phyloP scores from a whole-genome alignment of 2,113 vertebrate species.

The Toxotes chatareus region DNA sequence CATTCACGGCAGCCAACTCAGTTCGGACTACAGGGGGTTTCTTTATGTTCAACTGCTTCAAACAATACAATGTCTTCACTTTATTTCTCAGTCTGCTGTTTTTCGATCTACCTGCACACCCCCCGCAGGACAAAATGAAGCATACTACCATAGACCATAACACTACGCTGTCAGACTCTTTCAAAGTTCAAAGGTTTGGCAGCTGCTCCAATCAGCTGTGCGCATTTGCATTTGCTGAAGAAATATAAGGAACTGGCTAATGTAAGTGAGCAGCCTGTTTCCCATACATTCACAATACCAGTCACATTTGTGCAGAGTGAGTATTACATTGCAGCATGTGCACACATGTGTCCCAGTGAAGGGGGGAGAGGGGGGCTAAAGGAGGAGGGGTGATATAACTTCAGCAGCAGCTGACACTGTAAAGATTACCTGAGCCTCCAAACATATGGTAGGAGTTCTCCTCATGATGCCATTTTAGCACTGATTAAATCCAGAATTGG shows the following conservation, averaged over 20 bases:
- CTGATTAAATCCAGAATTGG: constrained; percentile 68
- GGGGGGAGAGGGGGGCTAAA: not conserved
- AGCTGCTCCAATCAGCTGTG: constrained; percentile 23
- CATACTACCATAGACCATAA: not conserved
- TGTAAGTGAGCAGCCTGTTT: constrained; percentile 7
- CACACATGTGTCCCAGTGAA: constrained; percentile 27
- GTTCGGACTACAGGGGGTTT: constrained; percentile 38
- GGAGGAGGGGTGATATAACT: constrained; percentile 33
- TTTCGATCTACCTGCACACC: not conserved
- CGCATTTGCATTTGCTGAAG: constrained; percentile 23
- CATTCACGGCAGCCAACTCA: constrained; percentile 50
- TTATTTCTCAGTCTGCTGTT: constrained; percentile 21
- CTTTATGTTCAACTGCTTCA: constrained; percentile 33
- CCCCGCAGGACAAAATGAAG: constrained; percentile 6
- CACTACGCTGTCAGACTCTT: not conserved
- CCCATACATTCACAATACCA: constrained; percentile 20
- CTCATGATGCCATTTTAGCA: constrained; percentile 64
- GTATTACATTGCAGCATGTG: constrained; percentile 48
- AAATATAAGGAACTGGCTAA: constrained; percentile 14
- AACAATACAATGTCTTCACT: constrained; percentile 31
- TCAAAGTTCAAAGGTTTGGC: constrained; percentile 36
- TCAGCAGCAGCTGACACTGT: constrained; percentile 70
- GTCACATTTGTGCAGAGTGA: constrained; percentile 36
- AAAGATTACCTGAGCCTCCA: constrained; percentile 64
- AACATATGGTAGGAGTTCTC: constrained; percentile 75